Base-by-base conservation (phyloP, 2,888 invertebrate species). In the Sisyra nigra region DNA sequence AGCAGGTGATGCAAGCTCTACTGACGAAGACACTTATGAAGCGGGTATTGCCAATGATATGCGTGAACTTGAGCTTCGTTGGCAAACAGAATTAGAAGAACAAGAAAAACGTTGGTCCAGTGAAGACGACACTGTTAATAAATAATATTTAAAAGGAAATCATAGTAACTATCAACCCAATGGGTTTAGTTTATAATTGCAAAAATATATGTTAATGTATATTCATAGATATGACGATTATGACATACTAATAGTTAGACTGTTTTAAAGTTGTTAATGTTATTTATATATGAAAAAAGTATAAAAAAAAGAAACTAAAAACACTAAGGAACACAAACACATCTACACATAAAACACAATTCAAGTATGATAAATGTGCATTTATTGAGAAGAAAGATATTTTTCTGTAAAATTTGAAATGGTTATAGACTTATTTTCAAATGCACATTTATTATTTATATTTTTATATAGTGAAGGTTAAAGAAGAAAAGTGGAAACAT, bases 31-130 rank as follows among this genome's bases (percentile, higher is more conserved):
- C 46, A 70, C 68, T 46, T 74, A 74, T 50, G 76, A 76, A 53
- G 70, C 67, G 47, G 73, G 72, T 45, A 76, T 79, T 47, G 78
- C 75, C 33, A 75, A 76, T 51, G 76, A 76, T 52, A 77, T 78
- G 69, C 64, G 72, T 11, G 72, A 75, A 53, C 57, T 76, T 44
- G 76, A 76, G 55, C 61, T 74, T 50, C 67, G 74, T 48, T 70
- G 76, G 63, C 74, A 79, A 52, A 74, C 72, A 48, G 78, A 80
- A 54, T 56, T 80, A 40, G 75, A 76, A 55, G 72, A 75, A 52
- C 70, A 72, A 47, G 72, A 74, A 50, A 70, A 71, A 50, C 63
- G 70, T 44, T 74, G 75, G 72, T 72, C 71, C 45, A 72, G 67
- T 49, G 72, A 73, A 52, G 71, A 72, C 49, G 71, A 70, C 49